A percentile compares a stretch with the other conserved stretches of the same genome.
phyloP scores from a whole-genome alignment of 2,797 vertebrate species.

The Falco berigora region DNA sequence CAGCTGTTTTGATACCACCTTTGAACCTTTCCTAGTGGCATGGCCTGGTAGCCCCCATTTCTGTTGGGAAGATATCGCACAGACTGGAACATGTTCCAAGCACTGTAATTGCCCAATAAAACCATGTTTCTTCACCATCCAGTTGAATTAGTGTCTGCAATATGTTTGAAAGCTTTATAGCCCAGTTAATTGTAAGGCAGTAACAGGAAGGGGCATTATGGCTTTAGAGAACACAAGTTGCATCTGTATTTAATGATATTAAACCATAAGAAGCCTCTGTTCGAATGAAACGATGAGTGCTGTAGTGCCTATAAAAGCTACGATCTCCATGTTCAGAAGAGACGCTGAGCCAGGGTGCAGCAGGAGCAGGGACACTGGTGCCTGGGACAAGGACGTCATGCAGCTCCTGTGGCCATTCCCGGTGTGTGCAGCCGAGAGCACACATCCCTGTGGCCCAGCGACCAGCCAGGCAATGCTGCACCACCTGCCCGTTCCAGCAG shows the following conservation, averaged over 20 bases:
- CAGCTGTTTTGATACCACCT: neutral
- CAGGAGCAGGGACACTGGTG: neutral
- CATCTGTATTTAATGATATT: constrained; percentile 60
- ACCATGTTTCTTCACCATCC: constrained; percentile 30
- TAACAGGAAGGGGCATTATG: constrained; percentile 50
- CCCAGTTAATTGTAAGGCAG: constrained; percentile 56
- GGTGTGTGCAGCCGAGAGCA: accelerated
- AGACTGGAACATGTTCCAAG: neutral
- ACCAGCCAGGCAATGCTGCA: accelerated
- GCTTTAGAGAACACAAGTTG: constrained; percentile 43
- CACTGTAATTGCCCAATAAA: constrained; percentile 55
- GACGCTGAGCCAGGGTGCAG: neutral
- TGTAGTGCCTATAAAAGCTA: neutral
- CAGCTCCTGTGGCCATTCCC: neutral
- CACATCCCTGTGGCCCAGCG: neutral
- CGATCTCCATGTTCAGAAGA: neutral
- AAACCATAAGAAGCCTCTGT: constrained; percentile 20
- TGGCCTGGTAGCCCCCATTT: neutral
- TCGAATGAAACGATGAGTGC: neutral
- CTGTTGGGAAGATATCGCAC: neutral
- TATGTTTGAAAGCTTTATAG: constrained; percentile 61
- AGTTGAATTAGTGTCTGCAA: constrained; percentile 61
- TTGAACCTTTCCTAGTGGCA: neutral
- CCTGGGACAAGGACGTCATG: neutral
- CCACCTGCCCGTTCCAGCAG: accelerated